Percentiles rank a stretch among this genome's conserved stretches.
These are phyloP conservation scores for Xiphophorus hellerii DNA, from an alignment of 2,113 vertebrate species.

Conservation along the genomic window DNA sequence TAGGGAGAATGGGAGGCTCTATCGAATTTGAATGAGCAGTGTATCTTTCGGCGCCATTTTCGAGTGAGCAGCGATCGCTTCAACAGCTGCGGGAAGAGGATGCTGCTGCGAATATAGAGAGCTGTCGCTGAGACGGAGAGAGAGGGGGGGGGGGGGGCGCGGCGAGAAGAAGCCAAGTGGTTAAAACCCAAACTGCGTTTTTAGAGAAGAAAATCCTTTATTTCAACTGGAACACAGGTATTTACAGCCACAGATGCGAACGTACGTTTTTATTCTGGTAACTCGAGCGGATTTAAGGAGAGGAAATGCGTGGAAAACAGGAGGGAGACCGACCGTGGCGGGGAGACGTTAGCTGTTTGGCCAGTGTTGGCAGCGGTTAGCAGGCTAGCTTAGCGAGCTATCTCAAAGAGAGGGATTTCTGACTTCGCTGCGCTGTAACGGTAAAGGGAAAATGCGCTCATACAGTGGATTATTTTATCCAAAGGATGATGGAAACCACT, in stretches of 20 bases:
- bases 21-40: conserved; percentile 98
- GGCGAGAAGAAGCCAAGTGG: conserved; percentile 35
- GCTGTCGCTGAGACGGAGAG: conserved; percentile 42
- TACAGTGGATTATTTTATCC: conserved; percentile 36
- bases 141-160: not conserved
- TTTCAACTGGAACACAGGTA: conserved; percentile 54
- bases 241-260: conserved; percentile 21
- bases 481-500: not conserved
- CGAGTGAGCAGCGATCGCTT: conserved; percentile 88
- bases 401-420: conserved; percentile 45
- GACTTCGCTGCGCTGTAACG: conserved; percentile 64
- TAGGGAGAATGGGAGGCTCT: conserved; percentile 84
- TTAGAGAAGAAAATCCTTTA: conserved; percentile 12
- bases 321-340: conserved; percentile 51
- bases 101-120: conserved; percentile 57
- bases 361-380: conserved; percentile 64
- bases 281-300: not conserved
- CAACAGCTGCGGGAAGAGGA: conserved; percentile 80
- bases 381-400: conserved; percentile 68
- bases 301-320: conserved; percentile 30
- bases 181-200: conserved; percentile 52
- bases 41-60: conserved; percentile 99
- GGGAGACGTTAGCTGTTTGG: conserved; percentile 72
- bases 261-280: conserved; percentile 10
- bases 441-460: conserved; percentile 29